Evolutionary conservation across 1,140 invertebrate species (phyloP).

Genomic region (Drosophila quadrilineata): DNA sequence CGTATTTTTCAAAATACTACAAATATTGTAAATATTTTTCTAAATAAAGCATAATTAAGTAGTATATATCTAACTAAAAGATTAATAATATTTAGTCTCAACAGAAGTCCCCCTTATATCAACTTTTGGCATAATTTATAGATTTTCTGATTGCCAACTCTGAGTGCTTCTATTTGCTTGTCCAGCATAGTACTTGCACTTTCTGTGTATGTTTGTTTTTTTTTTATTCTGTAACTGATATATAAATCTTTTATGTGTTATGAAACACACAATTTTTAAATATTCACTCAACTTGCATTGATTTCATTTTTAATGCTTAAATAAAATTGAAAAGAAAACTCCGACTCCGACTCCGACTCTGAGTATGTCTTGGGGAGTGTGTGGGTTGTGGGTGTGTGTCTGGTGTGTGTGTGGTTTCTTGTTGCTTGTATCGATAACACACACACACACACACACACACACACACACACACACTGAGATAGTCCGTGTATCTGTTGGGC

Average conservation of each 20-base stretch:
- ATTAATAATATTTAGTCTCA: too few relatives aligned
- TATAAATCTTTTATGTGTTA: too few relatives aligned
- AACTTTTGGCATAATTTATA: too few relatives aligned
- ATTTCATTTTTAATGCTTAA: conserved; percentile 57
- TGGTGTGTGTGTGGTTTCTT: conserved; percentile 36
- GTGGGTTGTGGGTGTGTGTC: background rate
- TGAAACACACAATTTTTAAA: conserved; percentile 46
- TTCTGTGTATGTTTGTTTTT: too few relatives aligned
- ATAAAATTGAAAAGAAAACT: conserved; percentile 44
- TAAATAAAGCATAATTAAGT: too few relatives aligned
- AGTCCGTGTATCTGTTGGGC: conserved; percentile 43
- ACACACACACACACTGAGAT: background rate
- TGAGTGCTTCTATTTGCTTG: too few relatives aligned
- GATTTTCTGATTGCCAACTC: too few relatives aligned
- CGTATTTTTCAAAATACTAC: too few relatives aligned
- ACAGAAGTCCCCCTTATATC: too few relatives aligned
- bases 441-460: background rate
- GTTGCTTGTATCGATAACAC: conserved; percentile 50
- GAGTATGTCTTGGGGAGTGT: background rate
- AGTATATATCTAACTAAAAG: too few relatives aligned
- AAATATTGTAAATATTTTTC: too few relatives aligned
- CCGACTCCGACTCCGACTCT: background rate
- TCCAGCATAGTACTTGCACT: too few relatives aligned
- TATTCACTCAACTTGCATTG: conserved; percentile 52
- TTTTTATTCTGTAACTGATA: background rate